Evolutionary conservation across 2,888 invertebrate species (phyloP), one percentile per base, ranked within the genome.

Genomic region (Apomyelois bistriatella): DNA sequence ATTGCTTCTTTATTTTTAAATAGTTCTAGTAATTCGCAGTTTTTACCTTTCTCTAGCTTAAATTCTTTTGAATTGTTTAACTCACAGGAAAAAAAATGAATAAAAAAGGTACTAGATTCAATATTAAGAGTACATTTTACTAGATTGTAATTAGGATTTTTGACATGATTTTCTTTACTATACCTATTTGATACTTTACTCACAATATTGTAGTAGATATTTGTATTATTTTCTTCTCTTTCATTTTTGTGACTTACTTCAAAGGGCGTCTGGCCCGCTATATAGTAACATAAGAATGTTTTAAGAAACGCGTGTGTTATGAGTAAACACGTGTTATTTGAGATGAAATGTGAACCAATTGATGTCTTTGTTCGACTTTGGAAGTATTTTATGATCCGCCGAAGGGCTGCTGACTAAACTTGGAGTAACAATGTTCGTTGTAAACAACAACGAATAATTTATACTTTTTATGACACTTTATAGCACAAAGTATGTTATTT

Each of bases 271-370:
- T n/a, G 46, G 15, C 10, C n/a, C 10, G 3, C 15, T 13, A 15
- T 46, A 32, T 32, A 32, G 46, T 9, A 9, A 3, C 8, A 46
- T 32, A 46, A 32, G 32, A 46, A 32, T 13, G 30, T 63, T 74
- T 72, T 57, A 65, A 68, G 64, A 64, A 71, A 72, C 57, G 64
- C 68, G 70, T 66, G 66, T 69, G 64, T 81, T 79, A 75, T 70
- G 78, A 72, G 75, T 72, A 73, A 79, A 77, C 79, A 78, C 57
- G 74, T 82, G 85, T 79, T 82, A 87, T 88, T 88, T 85, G 79
- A 77, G 80, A 79, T 85, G 85, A 88, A 85, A 87, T 88, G 88
- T 86, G 85, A 76, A 76, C 78, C 83, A 71, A 79, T 85, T 86
- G 85, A 89, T 89, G 88, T 87, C 88, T 88, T 86, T 86, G 87